Percentiles rank a stretch among this genome's conserved stretches.
Evolutionary conservation across 2,888 invertebrate species (phyloP).

Genomic region (Drosophila siamana): DNA sequence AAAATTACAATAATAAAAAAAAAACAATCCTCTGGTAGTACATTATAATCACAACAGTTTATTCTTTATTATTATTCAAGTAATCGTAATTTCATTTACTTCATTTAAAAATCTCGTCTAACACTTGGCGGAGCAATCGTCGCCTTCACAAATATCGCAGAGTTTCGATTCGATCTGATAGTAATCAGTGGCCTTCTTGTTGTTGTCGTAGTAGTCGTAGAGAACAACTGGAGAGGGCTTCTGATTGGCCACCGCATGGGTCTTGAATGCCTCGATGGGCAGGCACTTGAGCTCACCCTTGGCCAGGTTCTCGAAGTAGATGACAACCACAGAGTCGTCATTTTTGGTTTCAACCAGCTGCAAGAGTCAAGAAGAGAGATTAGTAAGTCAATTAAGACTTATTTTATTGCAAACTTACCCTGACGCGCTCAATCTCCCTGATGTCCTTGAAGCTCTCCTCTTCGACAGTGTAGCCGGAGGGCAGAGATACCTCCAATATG

Average conservation of each 20-base stretch:
- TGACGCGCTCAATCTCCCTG: constrained; percentile 85
- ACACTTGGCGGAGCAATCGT: constrained; percentile 57
- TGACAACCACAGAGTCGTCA: constrained; percentile 87
- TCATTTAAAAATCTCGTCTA: constrained; percentile 12
- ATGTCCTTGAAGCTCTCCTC: constrained; percentile 90
- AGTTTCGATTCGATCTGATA: constrained; percentile 82
- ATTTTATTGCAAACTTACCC: constrained; percentile 64
- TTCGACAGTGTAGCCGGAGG: constrained; percentile 95
- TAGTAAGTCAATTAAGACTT: not conserved
- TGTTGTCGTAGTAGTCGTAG: constrained; percentile 96
- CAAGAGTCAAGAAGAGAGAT: not conserved
- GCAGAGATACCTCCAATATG: constrained; percentile 95
- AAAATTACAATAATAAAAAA: no score
- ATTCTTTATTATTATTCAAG: constrained; percentile 8
- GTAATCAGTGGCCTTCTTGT: constrained; percentile 79
- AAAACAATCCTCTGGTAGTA: not conserved
- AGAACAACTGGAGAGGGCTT: constrained; percentile 94
- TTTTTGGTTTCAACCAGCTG: constrained; percentile 89
- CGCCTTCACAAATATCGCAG: constrained; percentile 65
- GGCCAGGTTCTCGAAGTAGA: constrained; percentile 90
- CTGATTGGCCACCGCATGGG: constrained; percentile 93
- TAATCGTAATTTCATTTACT: constrained; percentile 2
- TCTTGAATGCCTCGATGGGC: constrained; percentile 93
- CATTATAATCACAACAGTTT: constrained; percentile 46
- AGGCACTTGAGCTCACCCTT: constrained; percentile 89